Evolutionary conservation across 2,888 invertebrate genomes (phyloP).

Genomic region (Pristionchus exspectatus): DNA sequence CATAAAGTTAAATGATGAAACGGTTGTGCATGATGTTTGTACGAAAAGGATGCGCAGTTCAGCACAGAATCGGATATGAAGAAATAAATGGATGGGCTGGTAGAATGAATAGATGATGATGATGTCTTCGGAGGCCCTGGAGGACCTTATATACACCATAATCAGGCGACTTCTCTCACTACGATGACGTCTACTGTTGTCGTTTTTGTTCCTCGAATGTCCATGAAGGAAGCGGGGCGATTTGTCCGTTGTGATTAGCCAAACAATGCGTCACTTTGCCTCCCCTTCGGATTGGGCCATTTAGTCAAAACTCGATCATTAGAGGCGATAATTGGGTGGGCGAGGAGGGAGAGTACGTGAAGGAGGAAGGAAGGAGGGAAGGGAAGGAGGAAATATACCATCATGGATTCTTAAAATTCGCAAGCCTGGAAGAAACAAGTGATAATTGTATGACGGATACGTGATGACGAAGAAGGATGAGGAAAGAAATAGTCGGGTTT

Average conservation of each 20-base stretch:
- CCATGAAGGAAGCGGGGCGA: neutral
- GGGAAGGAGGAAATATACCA: neutral
- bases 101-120: neutral
- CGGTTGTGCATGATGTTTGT: too few relatives aligned
- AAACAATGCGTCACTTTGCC: slow-evolving; percentile 25
- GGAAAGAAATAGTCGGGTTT: too few relatives aligned
- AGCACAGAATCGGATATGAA: too few relatives aligned
- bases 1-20: too few relatives aligned
- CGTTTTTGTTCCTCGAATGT: neutral
- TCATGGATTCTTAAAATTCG: too few relatives aligned
- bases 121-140: neutral
- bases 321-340: neutral
- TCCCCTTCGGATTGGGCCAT: slow-evolving; percentile 24
- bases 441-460: too few relatives aligned
- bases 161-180: neutral
- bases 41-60: too few relatives aligned
- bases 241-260: slow-evolving; percentile 34
- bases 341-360: neutral
- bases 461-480: too few relatives aligned
- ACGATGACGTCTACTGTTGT: neutral
- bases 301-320: slow-evolving; percentile 32
- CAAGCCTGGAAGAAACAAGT: too few relatives aligned
- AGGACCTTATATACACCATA: neutral
- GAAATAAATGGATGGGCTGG: too few relatives aligned
- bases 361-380: neutral